Evolutionary conservation across 64 coral and sea anemone species (phyloP), one percentile per base, ranked within the genome.

Genomic region (Anthopleura sola): DNA sequence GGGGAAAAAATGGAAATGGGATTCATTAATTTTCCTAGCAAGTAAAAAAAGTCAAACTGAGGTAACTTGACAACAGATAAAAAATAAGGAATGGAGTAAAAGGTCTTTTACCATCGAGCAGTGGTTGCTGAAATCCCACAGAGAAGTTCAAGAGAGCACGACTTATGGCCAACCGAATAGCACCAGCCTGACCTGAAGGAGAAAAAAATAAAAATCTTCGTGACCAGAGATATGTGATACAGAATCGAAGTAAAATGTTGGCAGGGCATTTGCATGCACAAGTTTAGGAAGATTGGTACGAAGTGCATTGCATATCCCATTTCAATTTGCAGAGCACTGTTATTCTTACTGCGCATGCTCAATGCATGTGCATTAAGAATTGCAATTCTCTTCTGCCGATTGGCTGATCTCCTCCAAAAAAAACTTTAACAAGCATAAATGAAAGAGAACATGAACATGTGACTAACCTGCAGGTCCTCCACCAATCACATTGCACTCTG

Each of bases 121-220:
- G 80, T 15, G 86, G 87, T 49, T 89, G 76, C 69, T 88, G 84
- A 82, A 87, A 94, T 28, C 85, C 85, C 28, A 88, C 89, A 36
- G 93, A 94, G 47, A 98, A 87, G 81, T 92, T 98, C 2, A 94
- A 74, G 12, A 98, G 85, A 11, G 96, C 96, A 77, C 96, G 78
- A 69, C 96, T 98, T 34, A 98, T 94, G 51, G 96, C 96, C 23
- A 98, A 86, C 37, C 96, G 88, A 36, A 89, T 94, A 18, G 96
- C 96, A 15, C 96, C 96, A 36, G 92, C 84, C 53, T 98, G 96
- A 78, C 96, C 96, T 98, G 85, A 21, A 85, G 53, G 24, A 89
- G 49, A 31, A 86, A 46, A 44, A 44, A 6, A 6, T 44, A 1
- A 44, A 44, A 44, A 44, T 44, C 4, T 44, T 3, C 9, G 40